Evolutionary conservation across 2,888 invertebrate genomes (phyloP).

Genomic region (Perizoma flavofasciatum): DNA sequence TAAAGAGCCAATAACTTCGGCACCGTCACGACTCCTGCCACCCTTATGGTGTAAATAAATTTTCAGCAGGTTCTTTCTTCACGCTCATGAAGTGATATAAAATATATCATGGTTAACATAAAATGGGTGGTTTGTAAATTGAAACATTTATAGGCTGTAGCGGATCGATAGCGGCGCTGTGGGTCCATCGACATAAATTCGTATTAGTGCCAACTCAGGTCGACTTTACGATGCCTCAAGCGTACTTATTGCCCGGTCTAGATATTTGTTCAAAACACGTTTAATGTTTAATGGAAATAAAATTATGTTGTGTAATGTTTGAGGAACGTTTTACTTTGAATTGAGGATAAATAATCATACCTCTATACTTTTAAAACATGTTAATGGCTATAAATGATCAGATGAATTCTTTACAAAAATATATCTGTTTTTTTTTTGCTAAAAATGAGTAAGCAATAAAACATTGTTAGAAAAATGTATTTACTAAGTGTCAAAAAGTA

Average conservation of each 20-base stretch:
- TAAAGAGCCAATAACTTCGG: slow-evolving; percentile 28
- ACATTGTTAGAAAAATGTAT: slow-evolving; percentile 1
- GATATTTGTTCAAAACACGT: slow-evolving; percentile 61
- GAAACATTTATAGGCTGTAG: slow-evolving; percentile 74
- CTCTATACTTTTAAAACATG: too few species aligned
- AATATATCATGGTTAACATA: slow-evolving; percentile 53
- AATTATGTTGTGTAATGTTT: slow-evolving; percentile 44
- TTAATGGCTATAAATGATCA: too few species aligned
- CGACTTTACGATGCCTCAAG: slow-evolving; percentile 78
- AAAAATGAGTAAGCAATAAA: too few species aligned
- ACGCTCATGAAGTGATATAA: slow-evolving; percentile 39
- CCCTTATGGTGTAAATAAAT: slow-evolving; percentile 35
- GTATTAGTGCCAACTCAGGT: slow-evolving; percentile 81
- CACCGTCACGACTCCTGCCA: slow-evolving; percentile 25
- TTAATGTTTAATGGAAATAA: slow-evolving; percentile 63
- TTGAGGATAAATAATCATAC: too few species aligned
- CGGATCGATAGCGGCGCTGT: slow-evolving; percentile 69
- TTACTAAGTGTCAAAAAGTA: slow-evolving; percentile 46
- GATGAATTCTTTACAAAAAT: too few species aligned
- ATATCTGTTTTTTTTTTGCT: too few species aligned
- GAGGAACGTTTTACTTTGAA: background rate
- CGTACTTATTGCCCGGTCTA: slow-evolving; percentile 73
- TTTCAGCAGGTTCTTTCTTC: slow-evolving; percentile 37
- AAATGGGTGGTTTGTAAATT: slow-evolving; percentile 68
- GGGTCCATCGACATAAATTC: slow-evolving; percentile 80